Percentiles rank a stretch among this genome's conserved stretches.
Evolutionary conservation across 2,797 vertebrate genomes (phyloP).

Genomic region (Microctenopoma stevenorrisi): DNA sequence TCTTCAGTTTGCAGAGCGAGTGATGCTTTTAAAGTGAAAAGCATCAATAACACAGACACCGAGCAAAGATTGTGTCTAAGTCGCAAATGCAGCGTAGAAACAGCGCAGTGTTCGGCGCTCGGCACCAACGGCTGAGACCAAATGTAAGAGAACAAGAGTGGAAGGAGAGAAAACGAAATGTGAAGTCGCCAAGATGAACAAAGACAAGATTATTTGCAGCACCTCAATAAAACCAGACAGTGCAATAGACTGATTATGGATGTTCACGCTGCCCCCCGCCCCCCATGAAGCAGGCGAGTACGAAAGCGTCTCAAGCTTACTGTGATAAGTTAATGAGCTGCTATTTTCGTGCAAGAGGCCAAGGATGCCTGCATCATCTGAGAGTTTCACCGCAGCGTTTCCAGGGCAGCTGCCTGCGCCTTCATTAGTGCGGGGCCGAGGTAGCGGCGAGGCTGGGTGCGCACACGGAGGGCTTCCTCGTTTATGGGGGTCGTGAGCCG

Average conservation of each 20-base stretch:
- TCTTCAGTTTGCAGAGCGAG: no score
- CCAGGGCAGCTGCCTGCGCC: neutral
- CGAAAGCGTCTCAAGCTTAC: neutral
- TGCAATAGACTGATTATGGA: neutral
- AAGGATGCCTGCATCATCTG: neutral
- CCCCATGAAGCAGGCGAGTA: neutral
- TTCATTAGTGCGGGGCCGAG: neutral
- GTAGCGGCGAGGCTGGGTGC: neutral
- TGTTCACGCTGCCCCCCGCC: neutral
- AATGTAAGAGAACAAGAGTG: no score
- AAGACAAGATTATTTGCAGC: no score
- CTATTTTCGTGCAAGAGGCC: neutral
- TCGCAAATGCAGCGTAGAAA: no score
- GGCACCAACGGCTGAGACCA: no score
- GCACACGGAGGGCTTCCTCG: neutral
- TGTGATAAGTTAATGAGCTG: neutral
- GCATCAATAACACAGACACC: no score
- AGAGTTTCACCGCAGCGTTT: neutral
- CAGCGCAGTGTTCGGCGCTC: no score
- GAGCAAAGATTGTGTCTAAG: no score
- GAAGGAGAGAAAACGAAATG: no score
- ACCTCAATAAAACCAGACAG: no score
- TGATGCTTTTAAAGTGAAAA: no score
- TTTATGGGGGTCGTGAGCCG: neutral
- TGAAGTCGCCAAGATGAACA: no score